Evolutionary conservation across 2,888 invertebrate species (phyloP), one percentile per base, ranked within the genome.

Genomic region (Heliconius aoede): DNA sequence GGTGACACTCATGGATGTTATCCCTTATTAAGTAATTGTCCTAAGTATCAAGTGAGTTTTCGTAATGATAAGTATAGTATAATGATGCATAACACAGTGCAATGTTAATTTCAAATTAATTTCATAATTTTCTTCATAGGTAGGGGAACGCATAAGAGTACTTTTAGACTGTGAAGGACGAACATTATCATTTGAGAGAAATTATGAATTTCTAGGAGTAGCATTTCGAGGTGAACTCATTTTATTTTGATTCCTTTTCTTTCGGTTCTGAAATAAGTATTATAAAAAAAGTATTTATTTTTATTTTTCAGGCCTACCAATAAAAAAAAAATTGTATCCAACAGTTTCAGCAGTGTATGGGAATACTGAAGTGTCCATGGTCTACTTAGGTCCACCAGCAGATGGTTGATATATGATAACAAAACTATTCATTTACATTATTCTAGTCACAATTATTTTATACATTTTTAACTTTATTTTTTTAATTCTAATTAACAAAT

Each of bases 301-400:
- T 21, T 7, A 46, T 46, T 46, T 91, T 95, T 76, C 90, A 98
- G 98, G 98, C 84, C 95, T 99, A 89, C 99, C 99, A 74, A 73
- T 73, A 76, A 97, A 97, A 87, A 98, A 98, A 89, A 97, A 97
- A 90, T 95, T 99, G 74, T 99, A 97, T 91, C 99, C 99, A 79
- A 98, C 99, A 79, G 98, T 99, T 73, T 99, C 99, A 71, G 99
- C 99, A 78, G 99, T 99, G 18, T 99, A 99, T 95, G 99, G 99
- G 79, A 99, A 99, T 90, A 99, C 99, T 69, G 99, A 99, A 95
- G 99, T 99, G 61, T 99, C 99, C 58, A 99, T 99, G 99, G 98
- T 99, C 64, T 99, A 99, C 91, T 95, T 99, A 85, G 99, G 99
- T 81, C 97, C 97, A 81, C 99, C 99, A n/a, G 91, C 98, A 86